Conservation (phyloP, 2,888 invertebrate genomes). For the Sericinus montela region DNA sequence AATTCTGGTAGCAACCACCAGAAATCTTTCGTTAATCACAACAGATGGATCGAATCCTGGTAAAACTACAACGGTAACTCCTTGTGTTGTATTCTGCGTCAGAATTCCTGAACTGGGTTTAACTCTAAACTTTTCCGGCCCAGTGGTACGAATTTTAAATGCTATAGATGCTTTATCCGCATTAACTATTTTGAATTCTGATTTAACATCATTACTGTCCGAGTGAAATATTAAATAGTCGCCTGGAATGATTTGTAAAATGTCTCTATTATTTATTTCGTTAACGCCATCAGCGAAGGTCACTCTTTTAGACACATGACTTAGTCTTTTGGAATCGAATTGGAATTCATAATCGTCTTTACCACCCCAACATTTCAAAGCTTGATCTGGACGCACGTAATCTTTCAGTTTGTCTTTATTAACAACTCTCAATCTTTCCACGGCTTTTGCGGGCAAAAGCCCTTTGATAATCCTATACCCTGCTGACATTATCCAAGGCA, state of each 20-base stretch:
- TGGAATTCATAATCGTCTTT: slow-evolving; percentile 82
- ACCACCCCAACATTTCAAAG: slow-evolving; percentile 87
- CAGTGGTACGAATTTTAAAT: slow-evolving; percentile 91
- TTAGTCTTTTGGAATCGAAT: slow-evolving; percentile 79
- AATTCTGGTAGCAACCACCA: slow-evolving; percentile 85
- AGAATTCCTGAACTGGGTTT: slow-evolving; percentile 88
- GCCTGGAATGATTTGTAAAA: slow-evolving; percentile 79
- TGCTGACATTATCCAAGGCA: slow-evolving; percentile 93
- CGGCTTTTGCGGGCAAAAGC: slow-evolving; percentile 89
- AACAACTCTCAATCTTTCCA: slow-evolving; percentile 89
- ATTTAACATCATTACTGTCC: slow-evolving; percentile 79
- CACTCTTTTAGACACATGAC: slow-evolving; percentile 26
- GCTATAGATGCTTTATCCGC: slow-evolving; percentile 53
- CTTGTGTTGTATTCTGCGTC: slow-evolving; percentile 75
- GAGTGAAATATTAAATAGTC: slow-evolving; percentile 82
- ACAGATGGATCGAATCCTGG: slow-evolving; percentile 81
- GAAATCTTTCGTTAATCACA: slow-evolving; percentile 87
- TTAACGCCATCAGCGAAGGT: slow-evolving; percentile 22
- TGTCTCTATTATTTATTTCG: slow-evolving; percentile 35
- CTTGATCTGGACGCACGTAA: slow-evolving; percentile 84
- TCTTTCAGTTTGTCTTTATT: slow-evolving; percentile 84
- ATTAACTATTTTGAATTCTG: slow-evolving; percentile 82
- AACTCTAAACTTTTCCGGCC: slow-evolving; percentile 93
- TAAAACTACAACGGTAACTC: slow-evolving; percentile 83
- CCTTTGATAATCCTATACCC: slow-evolving; percentile 91